Percentiles rank a stretch among this genome's conserved stretches.
phyloP scores from a whole-genome alignment of 2,113 vertebrate species.

The Dicerorhinus sumatrensis region DNA sequence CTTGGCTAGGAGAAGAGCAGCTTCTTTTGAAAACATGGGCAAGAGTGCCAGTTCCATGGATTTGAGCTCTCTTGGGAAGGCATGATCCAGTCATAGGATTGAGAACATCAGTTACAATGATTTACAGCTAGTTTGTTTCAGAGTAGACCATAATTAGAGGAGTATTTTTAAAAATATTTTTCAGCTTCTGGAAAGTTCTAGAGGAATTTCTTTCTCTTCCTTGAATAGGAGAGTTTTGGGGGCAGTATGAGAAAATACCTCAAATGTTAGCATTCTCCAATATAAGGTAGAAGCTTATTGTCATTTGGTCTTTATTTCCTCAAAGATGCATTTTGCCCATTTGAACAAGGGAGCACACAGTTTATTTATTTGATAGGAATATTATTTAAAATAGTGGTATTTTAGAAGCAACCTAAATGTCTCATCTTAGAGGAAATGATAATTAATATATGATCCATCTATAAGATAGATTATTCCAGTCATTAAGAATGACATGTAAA shows the following conservation, averaged over 20 bases:
- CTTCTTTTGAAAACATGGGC: background rate
- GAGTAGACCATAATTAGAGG: background rate
- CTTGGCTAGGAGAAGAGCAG: background rate
- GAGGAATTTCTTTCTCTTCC: background rate
- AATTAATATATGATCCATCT: background rate
- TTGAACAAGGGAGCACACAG: background rate
- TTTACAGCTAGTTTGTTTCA: background rate
- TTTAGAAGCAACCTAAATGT: background rate
- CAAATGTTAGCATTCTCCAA: background rate
- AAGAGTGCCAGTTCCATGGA: background rate
- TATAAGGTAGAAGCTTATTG: background rate
- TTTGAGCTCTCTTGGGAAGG: background rate
- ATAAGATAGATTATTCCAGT: background rate
- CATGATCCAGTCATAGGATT: background rate
- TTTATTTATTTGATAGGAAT: background rate
- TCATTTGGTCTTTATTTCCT: background rate
- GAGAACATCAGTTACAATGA: background rate
- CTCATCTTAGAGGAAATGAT: background rate
- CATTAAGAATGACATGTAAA: slow-evolving; percentile 4
- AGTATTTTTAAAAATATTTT: background rate
- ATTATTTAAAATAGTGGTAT: background rate
- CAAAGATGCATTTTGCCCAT: slow-evolving; percentile 13
- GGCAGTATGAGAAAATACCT: background rate
- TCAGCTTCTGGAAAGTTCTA: background rate
- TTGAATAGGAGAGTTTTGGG: background rate